Evolutionary conservation across 2,888 invertebrate genomes (phyloP).

Genomic region (Conus canariensis): DNA sequence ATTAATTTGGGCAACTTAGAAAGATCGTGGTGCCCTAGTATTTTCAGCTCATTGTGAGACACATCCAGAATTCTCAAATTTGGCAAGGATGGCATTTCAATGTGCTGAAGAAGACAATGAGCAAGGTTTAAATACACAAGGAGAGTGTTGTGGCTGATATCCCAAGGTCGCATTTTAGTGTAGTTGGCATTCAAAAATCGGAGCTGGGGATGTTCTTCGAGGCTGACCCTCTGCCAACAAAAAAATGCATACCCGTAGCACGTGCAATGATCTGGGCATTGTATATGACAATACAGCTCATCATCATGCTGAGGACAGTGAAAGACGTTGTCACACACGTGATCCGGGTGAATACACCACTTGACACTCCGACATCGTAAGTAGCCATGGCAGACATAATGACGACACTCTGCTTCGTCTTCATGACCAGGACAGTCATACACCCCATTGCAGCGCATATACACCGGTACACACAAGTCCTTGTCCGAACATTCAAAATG

Average conservation of each 20-base stretch:
- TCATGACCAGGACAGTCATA: slow-evolving; percentile 5
- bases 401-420: background rate
- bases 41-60: background rate
- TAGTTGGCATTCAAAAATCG: background rate
- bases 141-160: background rate
- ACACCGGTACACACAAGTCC: background rate
- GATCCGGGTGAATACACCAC: background rate
- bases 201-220: background rate
- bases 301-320: slow-evolving; percentile 29
- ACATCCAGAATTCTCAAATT: slow-evolving; percentile 9
- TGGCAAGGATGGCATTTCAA: background rate
- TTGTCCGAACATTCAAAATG: background rate
- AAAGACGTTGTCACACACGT: background rate
- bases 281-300: background rate
- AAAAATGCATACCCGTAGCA: background rate
- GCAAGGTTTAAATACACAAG: background rate
- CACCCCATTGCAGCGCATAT: background rate
- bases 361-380: background rate
- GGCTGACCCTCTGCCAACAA: background rate
- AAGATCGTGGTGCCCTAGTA: background rate
- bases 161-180: background rate
- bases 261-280: background rate
- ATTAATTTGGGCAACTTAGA: background rate
- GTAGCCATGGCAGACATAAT: background rate
- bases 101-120: background rate